Conservation (phyloP, 2,888 invertebrate genomes). For the Dicyrtomina minuta region DNA sequence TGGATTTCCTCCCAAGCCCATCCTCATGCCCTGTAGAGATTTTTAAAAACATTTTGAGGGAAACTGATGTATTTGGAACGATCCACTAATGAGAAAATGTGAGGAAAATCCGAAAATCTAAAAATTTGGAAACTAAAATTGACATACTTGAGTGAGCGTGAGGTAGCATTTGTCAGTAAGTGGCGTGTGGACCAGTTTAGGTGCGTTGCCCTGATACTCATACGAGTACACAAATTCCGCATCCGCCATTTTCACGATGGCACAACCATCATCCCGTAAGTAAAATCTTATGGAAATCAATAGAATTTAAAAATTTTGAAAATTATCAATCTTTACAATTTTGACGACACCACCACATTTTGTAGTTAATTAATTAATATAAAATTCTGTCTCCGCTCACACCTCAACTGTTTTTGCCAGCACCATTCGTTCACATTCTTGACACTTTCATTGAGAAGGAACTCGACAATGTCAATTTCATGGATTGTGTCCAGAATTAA, state of each 20-base stretch:
- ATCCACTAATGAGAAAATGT: too few relatives aligned
- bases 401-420: constrained; percentile 86
- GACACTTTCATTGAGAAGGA: constrained; percentile 68
- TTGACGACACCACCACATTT: too few relatives aligned
- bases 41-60: constrained; percentile 53
- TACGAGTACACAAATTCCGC: constrained; percentile 94
- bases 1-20: constrained; percentile 97
- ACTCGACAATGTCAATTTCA: constrained; percentile 78
- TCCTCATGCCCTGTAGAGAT: constrained; percentile 72
- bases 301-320: too few relatives aligned
- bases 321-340: too few relatives aligned
- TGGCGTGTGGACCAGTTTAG: constrained; percentile 92
- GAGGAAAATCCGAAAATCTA: too few relatives aligned
- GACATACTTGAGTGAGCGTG: constrained; percentile 82
- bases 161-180: constrained; percentile 97
- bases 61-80: too few relatives aligned
- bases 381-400: too few relatives aligned
- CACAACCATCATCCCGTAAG: constrained; percentile 61
- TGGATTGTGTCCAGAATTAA: constrained; percentile 91
- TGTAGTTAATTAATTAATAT: too few relatives aligned
- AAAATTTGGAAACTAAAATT: too few relatives aligned
- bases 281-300: constrained; percentile 73
- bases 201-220: constrained; percentile 95
- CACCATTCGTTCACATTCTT: constrained; percentile 75
- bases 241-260: constrained; percentile 84